phyloP scores from a whole-genome alignment of 2,888 invertebrate genomes.

The Drosophila maculinotata region DNA sequence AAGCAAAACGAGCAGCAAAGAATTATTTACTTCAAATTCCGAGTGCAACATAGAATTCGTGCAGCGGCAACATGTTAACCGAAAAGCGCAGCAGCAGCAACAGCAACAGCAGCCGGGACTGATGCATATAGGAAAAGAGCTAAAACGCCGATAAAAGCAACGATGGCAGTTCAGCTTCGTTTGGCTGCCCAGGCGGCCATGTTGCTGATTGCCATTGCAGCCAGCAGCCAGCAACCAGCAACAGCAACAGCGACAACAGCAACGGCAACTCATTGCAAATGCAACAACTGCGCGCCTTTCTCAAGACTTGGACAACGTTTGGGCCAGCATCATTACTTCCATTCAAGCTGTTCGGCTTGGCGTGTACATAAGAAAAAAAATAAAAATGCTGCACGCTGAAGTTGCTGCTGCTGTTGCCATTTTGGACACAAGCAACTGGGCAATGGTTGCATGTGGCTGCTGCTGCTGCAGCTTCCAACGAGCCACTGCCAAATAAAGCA shows the following conservation, averaged over 20 bases:
- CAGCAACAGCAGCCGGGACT: conserved; percentile 18
- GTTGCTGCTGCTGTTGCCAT: conserved; percentile 58
- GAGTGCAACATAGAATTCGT: conserved; percentile 83
- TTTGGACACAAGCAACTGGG: conserved; percentile 65
- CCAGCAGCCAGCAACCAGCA: conserved; percentile 31
- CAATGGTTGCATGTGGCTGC: conserved; percentile 66
- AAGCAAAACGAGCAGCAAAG: conserved; percentile 62
- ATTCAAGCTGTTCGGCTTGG: conserved; percentile 80
- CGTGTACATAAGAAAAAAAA: conserved; percentile 74
- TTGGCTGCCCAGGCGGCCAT: conserved; percentile 79
- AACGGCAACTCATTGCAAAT: conserved; percentile 76
- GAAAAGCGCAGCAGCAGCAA: conserved; percentile 53
- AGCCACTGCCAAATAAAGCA: conserved; percentile 79
- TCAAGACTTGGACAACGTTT: conserved; percentile 72
- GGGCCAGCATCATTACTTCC: conserved; percentile 79
- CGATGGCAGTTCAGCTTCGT: conserved; percentile 80
- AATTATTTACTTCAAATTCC: conserved; percentile 79
- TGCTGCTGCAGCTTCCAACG: conserved; percentile 51
- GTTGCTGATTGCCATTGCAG: conserved; percentile 73
- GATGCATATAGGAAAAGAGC: conserved; percentile 53
- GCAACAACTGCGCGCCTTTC: conserved; percentile 77
- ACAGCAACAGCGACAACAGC: conserved; percentile 39
- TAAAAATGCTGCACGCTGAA: conserved; percentile 45
- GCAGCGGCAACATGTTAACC: conserved; percentile 80
- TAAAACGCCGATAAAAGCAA: conserved; percentile 74